Base-by-base conservation (phyloP, 2,113 vertebrate genomes). In the Melanotaenia duboulayi region DNA sequence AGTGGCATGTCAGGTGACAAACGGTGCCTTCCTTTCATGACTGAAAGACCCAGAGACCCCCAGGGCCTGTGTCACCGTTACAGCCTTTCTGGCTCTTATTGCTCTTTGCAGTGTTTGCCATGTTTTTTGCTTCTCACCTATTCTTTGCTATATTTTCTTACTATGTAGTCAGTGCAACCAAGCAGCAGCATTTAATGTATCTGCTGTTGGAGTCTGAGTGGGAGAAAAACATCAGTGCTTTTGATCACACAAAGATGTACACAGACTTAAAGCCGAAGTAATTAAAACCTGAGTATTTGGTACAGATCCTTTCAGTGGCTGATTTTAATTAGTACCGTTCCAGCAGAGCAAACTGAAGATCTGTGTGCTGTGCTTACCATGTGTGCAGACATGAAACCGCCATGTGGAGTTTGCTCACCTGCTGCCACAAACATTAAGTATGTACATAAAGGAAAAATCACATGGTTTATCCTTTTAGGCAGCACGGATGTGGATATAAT, bases 1-100 rank as follows among this genome's bases (percentile, higher is more conserved):
- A 78, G 79, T 79, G 88, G 87, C 86, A 85, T 80, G 57, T 85
- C 65, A 61, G 73, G 83, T 90, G 89, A 91, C 86, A 83, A 90
- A 89, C 75, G 6, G 67, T 2, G 46, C 46, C 70, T 74, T 59
- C 42, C 74, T 66, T 52, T 77, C 64, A 58, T 83, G 81, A 77
- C 71, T 66, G 1, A 32, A 56, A 56, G 66, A 56, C 67, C 74
- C 0, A 12, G 54, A 59, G 54, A 63, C 78, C 80, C 81, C 0
- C 50, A 74, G 71, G 77, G 56, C 64, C 54, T 39, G 71, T 56
- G 66, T 82, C 77, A 70, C 68, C 56, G 32, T 58, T 50, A 65
- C 52, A 46, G 25, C 24, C 50, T 74, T 19, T 39, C 42, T 22
- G 14, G 2, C 57, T 59, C 49, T 57, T 54, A 55, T 73, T 68